Conservation (phyloP, 2,888 invertebrate genomes). For the Polydrusus cervinus region DNA sequence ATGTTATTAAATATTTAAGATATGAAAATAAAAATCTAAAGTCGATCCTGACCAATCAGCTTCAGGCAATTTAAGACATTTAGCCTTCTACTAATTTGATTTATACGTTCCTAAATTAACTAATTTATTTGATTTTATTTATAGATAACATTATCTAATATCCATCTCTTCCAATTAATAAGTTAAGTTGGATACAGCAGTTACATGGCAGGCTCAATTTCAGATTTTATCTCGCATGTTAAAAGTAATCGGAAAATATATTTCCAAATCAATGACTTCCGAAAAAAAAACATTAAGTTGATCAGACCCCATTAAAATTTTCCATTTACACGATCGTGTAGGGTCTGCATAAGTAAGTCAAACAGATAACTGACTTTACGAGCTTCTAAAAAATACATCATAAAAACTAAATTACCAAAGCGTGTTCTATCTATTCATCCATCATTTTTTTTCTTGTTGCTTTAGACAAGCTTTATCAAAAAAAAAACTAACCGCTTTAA, state of each 20-base stretch:
- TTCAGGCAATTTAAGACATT: not conserved
- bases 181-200: slow-evolving; percentile 19
- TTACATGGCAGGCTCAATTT: slow-evolving; percentile 1
- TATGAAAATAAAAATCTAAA: not conserved
- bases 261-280: not conserved
- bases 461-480: not conserved
- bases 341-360: too few species aligned
- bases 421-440: not conserved
- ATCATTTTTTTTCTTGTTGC: not conserved
- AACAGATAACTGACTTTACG: too few species aligned
- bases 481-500: not conserved
- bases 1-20: too few species aligned
- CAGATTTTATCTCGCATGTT: slow-evolving; percentile 17
- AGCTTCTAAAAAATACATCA: too few species aligned
- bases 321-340: too few species aligned
- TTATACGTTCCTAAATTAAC: slow-evolving; percentile 26
- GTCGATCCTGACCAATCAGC: not conserved
- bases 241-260: not conserved
- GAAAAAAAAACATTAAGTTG: too few species aligned
- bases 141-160: slow-evolving; percentile 23
- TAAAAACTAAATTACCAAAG: too few species aligned
- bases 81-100: slow-evolving; percentile 28
- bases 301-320: too few species aligned
- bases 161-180: slow-evolving; percentile 26
- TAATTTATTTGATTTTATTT: slow-evolving; percentile 31